A percentile compares a stretch with the other conserved stretches of the same genome.
Evolutionary conservation across 1,140 invertebrate species (phyloP).

Genomic region (Medauroidea extradentata): DNA sequence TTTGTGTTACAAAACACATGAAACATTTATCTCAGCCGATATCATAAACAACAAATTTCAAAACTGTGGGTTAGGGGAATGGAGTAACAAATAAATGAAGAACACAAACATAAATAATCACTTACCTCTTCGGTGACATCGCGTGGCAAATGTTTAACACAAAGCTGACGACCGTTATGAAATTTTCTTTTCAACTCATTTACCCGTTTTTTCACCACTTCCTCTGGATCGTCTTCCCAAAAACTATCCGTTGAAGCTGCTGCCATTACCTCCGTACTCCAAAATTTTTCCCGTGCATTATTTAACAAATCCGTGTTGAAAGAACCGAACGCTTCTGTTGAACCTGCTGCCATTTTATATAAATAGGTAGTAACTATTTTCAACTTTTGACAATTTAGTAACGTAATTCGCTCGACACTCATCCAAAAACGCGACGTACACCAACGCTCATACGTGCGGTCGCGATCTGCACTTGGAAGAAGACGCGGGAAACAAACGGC

Average conservation of each 20-base stretch:
- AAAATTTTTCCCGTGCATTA: conserved; percentile 32
- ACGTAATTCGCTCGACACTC: not conserved
- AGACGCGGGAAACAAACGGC: not conserved
- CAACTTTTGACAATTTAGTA: not conserved
- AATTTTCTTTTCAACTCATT: conserved; percentile 41
- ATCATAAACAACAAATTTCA: no score
- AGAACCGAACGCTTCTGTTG: conserved; percentile 16
- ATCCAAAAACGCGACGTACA: not conserved
- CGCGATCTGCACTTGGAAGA: not conserved
- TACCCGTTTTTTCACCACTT: conserved; percentile 35
- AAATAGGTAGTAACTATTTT: not conserved
- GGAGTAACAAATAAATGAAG: no score
- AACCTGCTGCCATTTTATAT: conserved; percentile 14
- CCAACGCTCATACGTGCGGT: not conserved
- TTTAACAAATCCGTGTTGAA: conserved; percentile 32
- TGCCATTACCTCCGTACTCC: conserved; percentile 33
- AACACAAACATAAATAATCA: not conserved
- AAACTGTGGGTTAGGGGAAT: no score
- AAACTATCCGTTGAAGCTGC: conserved; percentile 40
- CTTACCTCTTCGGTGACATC: conserved; percentile 46
- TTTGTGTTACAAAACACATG: no score
- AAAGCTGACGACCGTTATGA: conserved; percentile 42
- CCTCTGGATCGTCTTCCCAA: conserved; percentile 43
- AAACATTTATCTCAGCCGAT: no score
- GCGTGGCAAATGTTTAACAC: conserved; percentile 44